These are phyloP conservation scores for Megaleporinus macrocephalus DNA, from an alignment of 2,113 vertebrate species.

Conservation along the genomic window DNA sequence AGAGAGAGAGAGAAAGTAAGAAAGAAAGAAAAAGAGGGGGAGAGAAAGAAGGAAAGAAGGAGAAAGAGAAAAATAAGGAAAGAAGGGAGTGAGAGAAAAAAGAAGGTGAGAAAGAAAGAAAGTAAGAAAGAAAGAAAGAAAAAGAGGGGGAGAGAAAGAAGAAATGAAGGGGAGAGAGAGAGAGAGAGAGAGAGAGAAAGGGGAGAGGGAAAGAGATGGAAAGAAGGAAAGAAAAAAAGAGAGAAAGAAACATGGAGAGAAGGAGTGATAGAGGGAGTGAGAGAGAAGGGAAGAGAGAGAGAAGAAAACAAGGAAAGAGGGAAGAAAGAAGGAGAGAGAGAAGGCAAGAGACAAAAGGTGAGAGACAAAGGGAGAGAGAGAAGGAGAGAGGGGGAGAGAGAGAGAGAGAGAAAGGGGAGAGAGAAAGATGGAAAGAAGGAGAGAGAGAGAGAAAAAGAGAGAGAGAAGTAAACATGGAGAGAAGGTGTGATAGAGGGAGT, in stretches of 20 bases:
- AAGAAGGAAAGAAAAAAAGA: background rate
- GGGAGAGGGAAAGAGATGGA: no score
- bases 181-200: background rate
- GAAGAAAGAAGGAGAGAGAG: background rate
- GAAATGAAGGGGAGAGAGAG: conserved; percentile 14
- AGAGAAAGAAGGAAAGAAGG: conserved; percentile 16
- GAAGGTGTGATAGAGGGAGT: rapidly evolving
- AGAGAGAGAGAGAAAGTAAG: background rate
- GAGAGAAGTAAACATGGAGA: no score
- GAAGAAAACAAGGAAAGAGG: conserved; percentile 15
- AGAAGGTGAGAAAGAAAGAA: background rate
- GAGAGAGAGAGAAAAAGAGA: conserved; percentile 18
- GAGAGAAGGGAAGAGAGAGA: background rate
- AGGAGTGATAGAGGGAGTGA: background rate
- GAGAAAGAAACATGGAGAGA: conserved; percentile 9
- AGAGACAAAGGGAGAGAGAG: no score
- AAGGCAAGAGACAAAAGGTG: no score
- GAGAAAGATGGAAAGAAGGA: background rate
- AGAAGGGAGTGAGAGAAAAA: conserved; percentile 23
- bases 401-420: background rate
- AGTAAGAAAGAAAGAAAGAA: conserved; percentile 11
- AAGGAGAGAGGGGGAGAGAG: conserved; percentile 16
- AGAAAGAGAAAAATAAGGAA: background rate
- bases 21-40: background rate
- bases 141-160: background rate